Base-by-base conservation (phyloP, 2,113 vertebrate genomes). In the Alexandromys fortis region DNA sequence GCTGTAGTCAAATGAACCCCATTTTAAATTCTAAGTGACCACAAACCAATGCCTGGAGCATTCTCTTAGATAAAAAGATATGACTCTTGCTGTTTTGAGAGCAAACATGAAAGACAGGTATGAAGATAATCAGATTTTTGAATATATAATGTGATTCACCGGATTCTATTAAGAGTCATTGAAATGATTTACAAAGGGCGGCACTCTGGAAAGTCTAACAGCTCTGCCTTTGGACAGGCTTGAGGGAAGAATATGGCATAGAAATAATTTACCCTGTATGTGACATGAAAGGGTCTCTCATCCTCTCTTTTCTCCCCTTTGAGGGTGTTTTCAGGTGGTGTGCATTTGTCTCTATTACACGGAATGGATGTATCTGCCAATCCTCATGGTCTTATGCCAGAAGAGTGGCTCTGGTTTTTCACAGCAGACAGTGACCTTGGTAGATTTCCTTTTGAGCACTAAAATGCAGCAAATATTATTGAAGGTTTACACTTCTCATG, bases 121-220 rank as follows among this genome's bases (percentile, higher is more conserved):
- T 88, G 91, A 97, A n/a, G 86, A 52, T 77, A 94, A 97, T 96
- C 67, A 93, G 96, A 92, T 96, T 98, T 98, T 98, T 96, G 77
- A 96, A 89, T 96, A 70, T 89, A 28, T 72, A 96, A 97, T 97
- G 61, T 96, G 88, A 97, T 96, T 98, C 93, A 55, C 75, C 86
- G 13, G 78, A 96, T 96, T 97, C 90, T 86, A 49, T 65, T 96
- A 90, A 85, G 88, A 90, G 68, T 26, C 91, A 91, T 42, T 96
- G 35, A 42, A 96, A 75, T 77, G 94, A 52, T 77, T 97, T 96
- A 88, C 76, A 98, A 98, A 97, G 55, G 86, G 82, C 1, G 24
- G 11, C 88, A 85, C 24, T 77, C 96, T 96, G 70, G 95, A 91
- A 76, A 97, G 26, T 68, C 76, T 91, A 96, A 97, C 95, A 55